phyloP scores from a whole-genome alignment of 2,888 invertebrate species.

The Phragmatobia fuliginosa region DNA sequence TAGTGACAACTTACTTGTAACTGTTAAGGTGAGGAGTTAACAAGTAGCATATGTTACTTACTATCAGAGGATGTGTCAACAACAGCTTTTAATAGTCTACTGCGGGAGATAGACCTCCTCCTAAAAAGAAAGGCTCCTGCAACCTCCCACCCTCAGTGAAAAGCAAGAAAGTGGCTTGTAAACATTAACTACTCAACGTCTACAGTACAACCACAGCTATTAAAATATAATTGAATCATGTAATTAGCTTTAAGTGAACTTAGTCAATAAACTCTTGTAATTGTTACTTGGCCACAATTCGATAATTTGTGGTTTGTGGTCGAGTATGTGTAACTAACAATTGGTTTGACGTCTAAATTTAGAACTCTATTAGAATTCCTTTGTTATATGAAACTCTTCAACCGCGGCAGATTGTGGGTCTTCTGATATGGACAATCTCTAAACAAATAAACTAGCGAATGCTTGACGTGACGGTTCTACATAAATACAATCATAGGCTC shows the following conservation, averaged over 20 bases:
- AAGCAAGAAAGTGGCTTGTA: neutral
- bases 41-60: too few species aligned
- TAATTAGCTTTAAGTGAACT: neutral
- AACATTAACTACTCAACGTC: neutral
- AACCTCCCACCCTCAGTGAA: too few species aligned
- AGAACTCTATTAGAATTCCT: neutral
- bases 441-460: neutral
- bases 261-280: neutral
- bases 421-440: neutral
- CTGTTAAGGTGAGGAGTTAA: too few species aligned
- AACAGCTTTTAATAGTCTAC: too few species aligned
- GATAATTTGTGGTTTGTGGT: conserved; percentile 5
- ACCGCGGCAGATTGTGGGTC: neutral
- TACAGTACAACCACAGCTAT: neutral
- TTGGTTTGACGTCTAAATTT: neutral
- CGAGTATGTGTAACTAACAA: neutral
- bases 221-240: neutral
- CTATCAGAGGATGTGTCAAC: too few species aligned
- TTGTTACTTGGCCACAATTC: neutral
- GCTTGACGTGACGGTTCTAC: too few species aligned
- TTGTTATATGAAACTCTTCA: neutral
- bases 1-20: too few species aligned
- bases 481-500: too few species aligned
- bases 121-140: too few species aligned
- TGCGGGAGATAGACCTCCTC: too few species aligned